Conservation (phyloP, 2,113 vertebrate species). For the Vulpes vulpes region DNA sequence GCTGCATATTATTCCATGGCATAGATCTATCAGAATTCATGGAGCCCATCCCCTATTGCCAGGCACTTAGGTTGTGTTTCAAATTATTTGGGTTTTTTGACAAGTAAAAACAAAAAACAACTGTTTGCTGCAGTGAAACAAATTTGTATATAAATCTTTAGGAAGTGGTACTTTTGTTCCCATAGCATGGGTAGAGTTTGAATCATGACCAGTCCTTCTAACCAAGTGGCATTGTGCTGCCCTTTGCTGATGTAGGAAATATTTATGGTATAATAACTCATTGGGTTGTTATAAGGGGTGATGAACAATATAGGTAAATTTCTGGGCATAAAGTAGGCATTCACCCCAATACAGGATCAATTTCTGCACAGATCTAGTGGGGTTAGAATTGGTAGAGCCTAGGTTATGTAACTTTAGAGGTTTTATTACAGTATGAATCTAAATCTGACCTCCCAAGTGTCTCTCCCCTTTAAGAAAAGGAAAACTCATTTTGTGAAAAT, state of each 20-base stretch:
- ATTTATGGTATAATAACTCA: neutral
- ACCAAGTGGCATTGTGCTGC: neutral
- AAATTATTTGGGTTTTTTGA: neutral
- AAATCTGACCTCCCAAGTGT: neutral
- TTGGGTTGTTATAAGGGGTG: neutral
- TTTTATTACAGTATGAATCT: slow-evolving; percentile 23
- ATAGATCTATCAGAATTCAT: neutral
- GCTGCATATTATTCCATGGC: neutral
- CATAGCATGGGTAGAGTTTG: neutral
- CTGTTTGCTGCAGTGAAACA: neutral
- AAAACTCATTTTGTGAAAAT: slow-evolving; percentile 46
- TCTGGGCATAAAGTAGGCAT: neutral
- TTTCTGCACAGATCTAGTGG: neutral
- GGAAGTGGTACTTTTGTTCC: neutral
- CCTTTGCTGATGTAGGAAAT: slow-evolving; percentile 18
- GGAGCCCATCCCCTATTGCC: neutral
- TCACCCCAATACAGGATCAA: neutral
- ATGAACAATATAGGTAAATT: neutral
- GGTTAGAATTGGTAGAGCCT: neutral
- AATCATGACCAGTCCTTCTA: neutral
- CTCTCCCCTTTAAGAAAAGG: neutral
- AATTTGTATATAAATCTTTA: neutral
- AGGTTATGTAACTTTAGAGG: neutral
- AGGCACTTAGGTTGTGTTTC: neutral
- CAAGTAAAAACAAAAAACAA: neutral